phyloP scores from a whole-genome alignment of 2,888 invertebrate species.

The Disparrhopalites patrizii region DNA sequence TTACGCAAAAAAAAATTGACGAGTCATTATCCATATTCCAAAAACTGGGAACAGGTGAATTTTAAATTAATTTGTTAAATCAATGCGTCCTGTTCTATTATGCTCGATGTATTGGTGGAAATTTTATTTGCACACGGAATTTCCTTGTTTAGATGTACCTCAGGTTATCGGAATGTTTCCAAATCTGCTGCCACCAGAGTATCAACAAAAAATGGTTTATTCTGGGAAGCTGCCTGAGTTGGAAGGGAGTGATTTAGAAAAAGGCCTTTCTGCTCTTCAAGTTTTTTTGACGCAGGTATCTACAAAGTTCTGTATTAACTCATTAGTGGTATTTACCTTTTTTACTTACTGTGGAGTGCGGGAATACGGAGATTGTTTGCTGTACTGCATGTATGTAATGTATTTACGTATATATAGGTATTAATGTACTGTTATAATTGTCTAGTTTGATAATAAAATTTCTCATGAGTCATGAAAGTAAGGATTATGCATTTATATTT shows the following conservation, averaged over 20 bases:
- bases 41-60: conserved; percentile 69
- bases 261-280: conserved; percentile 80
- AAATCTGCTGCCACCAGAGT: conserved; percentile 66
- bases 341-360: not conserved
- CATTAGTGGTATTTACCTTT: not conserved
- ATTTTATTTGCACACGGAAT: not conserved
- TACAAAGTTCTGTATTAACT: too few relatives aligned
- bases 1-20: conserved; percentile 79
- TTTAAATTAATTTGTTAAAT: not conserved
- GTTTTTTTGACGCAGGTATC: conserved; percentile 80
- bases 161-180: conserved; percentile 94
- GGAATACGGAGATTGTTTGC: not conserved
- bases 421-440: too few relatives aligned
- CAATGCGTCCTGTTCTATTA: conserved; percentile 3
- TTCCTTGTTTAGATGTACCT: conserved; percentile 67
- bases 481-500: too few relatives aligned
- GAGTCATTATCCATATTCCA: conserved; percentile 89
- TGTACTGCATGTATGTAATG: not conserved
- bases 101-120: conserved; percentile 16
- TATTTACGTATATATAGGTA: too few relatives aligned
- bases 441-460: too few relatives aligned
- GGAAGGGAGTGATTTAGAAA: conserved; percentile 79
- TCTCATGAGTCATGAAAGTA: too few relatives aligned
- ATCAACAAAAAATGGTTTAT: conserved; percentile 56
- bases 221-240: conserved; percentile 60